phyloP scores from a whole-genome alignment of 2,113 vertebrate genomes.

The Pteropus alecto region DNA sequence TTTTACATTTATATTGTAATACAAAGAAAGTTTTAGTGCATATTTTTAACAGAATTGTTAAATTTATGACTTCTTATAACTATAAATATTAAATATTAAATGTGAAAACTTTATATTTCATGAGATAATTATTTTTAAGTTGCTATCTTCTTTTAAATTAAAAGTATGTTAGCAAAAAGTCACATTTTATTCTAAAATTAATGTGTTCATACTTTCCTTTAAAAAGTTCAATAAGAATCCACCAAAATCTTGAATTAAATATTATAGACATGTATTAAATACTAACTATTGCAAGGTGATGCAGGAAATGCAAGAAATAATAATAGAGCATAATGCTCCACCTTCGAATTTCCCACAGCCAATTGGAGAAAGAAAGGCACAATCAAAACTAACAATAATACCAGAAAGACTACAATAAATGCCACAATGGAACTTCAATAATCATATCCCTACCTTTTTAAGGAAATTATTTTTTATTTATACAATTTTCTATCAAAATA shows the following conservation, averaged over 20 bases:
- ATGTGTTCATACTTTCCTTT: background rate
- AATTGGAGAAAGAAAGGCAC: background rate
- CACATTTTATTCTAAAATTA: background rate
- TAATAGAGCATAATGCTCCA: background rate
- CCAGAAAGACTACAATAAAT: background rate
- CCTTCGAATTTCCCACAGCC: background rate
- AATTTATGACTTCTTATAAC: background rate
- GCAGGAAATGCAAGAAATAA: background rate
- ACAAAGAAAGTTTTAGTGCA: background rate
- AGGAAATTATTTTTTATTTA: background rate
- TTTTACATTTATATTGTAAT: background rate
- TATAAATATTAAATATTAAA: background rate
- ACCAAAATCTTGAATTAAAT: background rate
- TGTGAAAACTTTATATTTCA: background rate
- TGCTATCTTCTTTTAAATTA: background rate
- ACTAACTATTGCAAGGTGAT: background rate
- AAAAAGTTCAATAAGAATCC: background rate
- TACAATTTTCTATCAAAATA: background rate
- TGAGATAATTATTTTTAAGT: slow-evolving; percentile 9
- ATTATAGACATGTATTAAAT: background rate
- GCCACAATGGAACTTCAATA: background rate
- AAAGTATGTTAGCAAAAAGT: background rate
- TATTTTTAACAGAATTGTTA: background rate
- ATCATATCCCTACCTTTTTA: background rate
- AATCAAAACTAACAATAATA: background rate